phyloP scores from a whole-genome alignment of 1,140 invertebrate species.

The Armadillidium nasatum region DNA sequence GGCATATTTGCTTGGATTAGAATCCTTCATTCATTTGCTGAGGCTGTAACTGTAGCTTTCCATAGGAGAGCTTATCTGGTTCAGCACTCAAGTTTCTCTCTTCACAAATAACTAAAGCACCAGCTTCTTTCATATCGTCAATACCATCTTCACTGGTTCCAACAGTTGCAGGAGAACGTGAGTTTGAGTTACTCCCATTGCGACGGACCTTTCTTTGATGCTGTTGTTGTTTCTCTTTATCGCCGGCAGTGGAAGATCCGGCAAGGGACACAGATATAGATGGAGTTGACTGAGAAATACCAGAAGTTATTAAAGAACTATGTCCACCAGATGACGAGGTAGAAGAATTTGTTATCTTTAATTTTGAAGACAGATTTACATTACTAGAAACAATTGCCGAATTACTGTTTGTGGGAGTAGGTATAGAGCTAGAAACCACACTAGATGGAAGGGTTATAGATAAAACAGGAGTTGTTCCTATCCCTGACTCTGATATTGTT shows the following conservation, averaged over 20 bases:
- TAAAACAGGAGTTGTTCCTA: background rate
- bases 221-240: slow-evolving; percentile 13
- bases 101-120: slow-evolving; percentile 41
- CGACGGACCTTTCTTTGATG: slow-evolving; percentile 30
- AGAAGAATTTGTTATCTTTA: background rate
- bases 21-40: too few relatives aligned
- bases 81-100: slow-evolving; percentile 41
- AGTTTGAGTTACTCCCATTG: slow-evolving; percentile 40
- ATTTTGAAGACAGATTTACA: background rate
- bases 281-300: background rate
- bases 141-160: slow-evolving; percentile 29
- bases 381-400: background rate
- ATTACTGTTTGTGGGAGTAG: background rate
- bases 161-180: slow-evolving; percentile 30
- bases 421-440: background rate
- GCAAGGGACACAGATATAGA: background rate
- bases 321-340: too few relatives aligned
- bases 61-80: slow-evolving; percentile 14
- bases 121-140: background rate
- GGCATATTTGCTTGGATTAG: too few relatives aligned
- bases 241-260: background rate
- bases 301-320: background rate
- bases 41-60: too few relatives aligned
- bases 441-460: background rate
- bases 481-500: slow-evolving; percentile 5